Evolutionary conservation across 1,140 invertebrate species (phyloP), one percentile per base, ranked within the genome.

Genomic region (Polypedilum pembai): DNA sequence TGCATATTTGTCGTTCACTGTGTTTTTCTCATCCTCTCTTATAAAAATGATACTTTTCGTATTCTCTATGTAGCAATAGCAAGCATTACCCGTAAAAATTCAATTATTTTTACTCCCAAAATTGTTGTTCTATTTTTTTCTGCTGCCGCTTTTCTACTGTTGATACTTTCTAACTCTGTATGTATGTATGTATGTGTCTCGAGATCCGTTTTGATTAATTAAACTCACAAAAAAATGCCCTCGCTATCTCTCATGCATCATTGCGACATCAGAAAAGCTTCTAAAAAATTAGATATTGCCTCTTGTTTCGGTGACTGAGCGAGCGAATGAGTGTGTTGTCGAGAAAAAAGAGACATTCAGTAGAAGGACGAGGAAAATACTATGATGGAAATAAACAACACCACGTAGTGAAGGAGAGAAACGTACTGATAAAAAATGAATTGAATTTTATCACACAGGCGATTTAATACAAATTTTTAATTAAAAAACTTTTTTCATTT

Each of bases 401-500:
- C 45, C 45, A 56, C 45, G 45, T 56, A 56, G 45, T 33, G 24
- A 56, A 12, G 45, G 8, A 17, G 18, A 69, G 20, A 18, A 10
- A 69, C 20, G 65, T 18, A 69, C 65, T 69, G 65, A 69, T 69
- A 69, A 69, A 69, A 69, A 69, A 69, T 69, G 65, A 69, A 69
- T 69, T 69, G 65, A 69, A 69, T 69, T 69, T 69, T 69, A 69
- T 69, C 65, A 69, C 65, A 69, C 65, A 69, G 65, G 17, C 65
- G 65, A 69, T 69, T 69, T 69, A 69, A 69, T 69, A 69, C 65
- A 69, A 69, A 69, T 20, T 69, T 69, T 69, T 69, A 69, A 69
- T 69, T 69, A 69, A 69, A 69, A 69, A 69, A 69, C 65, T 69
- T 69, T 69, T 69, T 69, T 69, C 20, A 69, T 69, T 69, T 69